phyloP scores from a whole-genome alignment of 2,888 invertebrate genomes.

The Ceramica pisi region DNA sequence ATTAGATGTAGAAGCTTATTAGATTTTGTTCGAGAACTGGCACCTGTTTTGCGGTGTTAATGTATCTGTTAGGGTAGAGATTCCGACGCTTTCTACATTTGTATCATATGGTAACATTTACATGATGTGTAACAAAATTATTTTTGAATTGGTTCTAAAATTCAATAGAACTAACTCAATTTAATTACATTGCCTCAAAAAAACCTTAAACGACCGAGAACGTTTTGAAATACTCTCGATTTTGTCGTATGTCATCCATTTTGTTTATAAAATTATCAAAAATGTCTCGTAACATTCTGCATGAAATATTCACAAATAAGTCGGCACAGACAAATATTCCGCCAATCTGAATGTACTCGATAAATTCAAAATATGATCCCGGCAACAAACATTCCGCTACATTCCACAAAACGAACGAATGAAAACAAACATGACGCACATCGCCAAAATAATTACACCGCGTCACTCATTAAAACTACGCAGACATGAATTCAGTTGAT shows the following conservation, averaged over 20 bases:
- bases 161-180: no score
- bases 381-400: slow-evolving; percentile 7
- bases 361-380: slow-evolving; percentile 42
- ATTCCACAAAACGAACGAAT: slow-evolving; percentile 39
- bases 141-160: neutral
- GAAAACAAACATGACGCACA: slow-evolving; percentile 41
- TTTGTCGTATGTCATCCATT: neutral
- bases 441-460: slow-evolving; percentile 47
- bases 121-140: neutral
- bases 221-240: neutral
- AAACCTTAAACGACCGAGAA: neutral
- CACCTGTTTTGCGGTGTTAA: slow-evolving; percentile 7
- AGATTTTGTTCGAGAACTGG: neutral
- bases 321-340: slow-evolving; percentile 1
- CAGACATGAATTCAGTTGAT: slow-evolving; percentile 40
- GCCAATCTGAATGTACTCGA: neutral
- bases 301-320: neutral
- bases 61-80: no score
- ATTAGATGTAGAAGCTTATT: slow-evolving; percentile 32
- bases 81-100: neutral
- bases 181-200: neutral
- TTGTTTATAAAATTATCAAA: neutral
- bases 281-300: neutral
- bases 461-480: slow-evolving; percentile 39
- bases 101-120: no score